These are phyloP conservation scores for Simalia tracyae DNA, from an alignment of 2,797 vertebrate genomes.

Conservation along the genomic window DNA sequence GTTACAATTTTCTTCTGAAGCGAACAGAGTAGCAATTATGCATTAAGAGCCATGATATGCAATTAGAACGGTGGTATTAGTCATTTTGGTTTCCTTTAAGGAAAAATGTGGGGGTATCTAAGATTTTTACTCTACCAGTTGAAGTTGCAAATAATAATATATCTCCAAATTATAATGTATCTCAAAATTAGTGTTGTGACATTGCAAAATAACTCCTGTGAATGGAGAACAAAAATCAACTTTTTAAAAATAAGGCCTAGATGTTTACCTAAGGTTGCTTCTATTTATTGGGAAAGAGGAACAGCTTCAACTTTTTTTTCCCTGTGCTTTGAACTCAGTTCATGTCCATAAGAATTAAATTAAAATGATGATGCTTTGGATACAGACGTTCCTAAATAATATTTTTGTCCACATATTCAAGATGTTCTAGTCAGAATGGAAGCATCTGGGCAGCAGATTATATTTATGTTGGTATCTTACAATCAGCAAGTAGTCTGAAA, in stretches of 20 bases:
- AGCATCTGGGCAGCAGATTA: constrained; percentile 57
- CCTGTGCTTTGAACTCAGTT: background rate
- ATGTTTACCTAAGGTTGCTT: constrained; percentile 13
- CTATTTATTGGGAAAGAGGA: constrained; percentile 7
- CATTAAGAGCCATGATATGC: background rate
- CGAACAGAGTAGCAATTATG: background rate
- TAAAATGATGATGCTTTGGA: background rate
- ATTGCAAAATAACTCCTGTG: background rate
- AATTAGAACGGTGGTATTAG: background rate
- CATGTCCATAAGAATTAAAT: constrained; percentile 13
- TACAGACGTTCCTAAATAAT: constrained; percentile 31
- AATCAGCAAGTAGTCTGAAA: constrained; percentile 64
- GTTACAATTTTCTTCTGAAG: background rate
- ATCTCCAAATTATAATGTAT: background rate
- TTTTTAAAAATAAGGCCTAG: background rate
- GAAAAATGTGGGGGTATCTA: background rate
- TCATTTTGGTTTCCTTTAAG: background rate
- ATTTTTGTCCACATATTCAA: constrained; percentile 38
- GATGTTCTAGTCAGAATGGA: constrained; percentile 60
- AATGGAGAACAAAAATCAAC: background rate
- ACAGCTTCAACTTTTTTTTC: background rate
- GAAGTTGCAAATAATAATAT: background rate
- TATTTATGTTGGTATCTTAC: constrained; percentile 64
- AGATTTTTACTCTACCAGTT: background rate
- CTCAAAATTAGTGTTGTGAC: background rate